Base-by-base conservation (phyloP, 92 coral and sea anemone species). In the Montipora capitata region DNA sequence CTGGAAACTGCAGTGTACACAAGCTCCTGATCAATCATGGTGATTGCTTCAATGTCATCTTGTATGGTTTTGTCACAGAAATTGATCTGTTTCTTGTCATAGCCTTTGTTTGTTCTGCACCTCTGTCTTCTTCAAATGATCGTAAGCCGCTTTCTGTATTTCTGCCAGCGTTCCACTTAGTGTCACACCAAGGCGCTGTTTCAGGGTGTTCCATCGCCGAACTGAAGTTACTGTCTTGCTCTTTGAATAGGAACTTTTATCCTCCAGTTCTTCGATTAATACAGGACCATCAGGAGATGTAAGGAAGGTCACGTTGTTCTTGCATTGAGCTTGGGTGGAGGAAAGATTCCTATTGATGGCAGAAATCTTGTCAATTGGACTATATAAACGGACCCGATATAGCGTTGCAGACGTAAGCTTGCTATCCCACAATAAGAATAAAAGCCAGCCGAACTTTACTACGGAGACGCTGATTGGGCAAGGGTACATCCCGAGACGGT, bases 401-500 rank as follows among this genome's bases (percentile, higher is more conserved):
- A 48, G 10, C 6, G 52, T 48, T 2, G 52, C 10, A 9, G 7
- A 48, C 7, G 6, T 0, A 48, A 9, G 10, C 10, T 48, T 48
- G 52, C 7, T 5, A 48, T 48, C 52, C 7, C 6, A 48, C 6
- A 3, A 48, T 41, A 93, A 80, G 62, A 94, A 94, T 7, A 65
- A 79, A 16, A 94, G 39, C 91, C 91, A 87, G 0, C 94, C 94
- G 56, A 57, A 94, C 10, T 76, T 57, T 57, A 87, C 89, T 14
- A 81, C 63, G 42, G 87, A 48, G 40, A 85, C 64, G 74, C 87
- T 85, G 20, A 94, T 88, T 10, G 94, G 96, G 14, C 43, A 79
- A 43, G 94, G 93, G 62, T 78, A 94, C 96, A 91, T 94, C 1
- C 93, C 91, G 14, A 18, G 84, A 38, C 90, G 87, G 64, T 94